phyloP scores from a whole-genome alignment of 2,888 invertebrate species.

The Alviniconcha strummeri region DNA sequence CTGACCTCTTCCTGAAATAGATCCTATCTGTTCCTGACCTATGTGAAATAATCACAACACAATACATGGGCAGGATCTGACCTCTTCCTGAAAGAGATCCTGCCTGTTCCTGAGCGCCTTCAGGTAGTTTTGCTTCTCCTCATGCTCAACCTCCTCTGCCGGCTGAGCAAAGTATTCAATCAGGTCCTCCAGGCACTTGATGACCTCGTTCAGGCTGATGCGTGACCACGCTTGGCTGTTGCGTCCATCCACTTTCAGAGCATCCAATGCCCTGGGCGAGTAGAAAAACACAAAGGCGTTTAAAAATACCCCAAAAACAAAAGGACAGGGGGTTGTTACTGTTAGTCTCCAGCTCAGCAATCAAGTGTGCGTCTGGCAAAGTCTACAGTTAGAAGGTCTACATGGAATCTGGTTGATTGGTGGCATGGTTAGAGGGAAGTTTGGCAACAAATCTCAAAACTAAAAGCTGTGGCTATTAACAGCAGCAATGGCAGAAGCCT shows the following conservation, averaged over 20 bases:
- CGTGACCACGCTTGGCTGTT: constrained; percentile 72
- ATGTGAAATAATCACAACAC: no score
- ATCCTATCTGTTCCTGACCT: no score
- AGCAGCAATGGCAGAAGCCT: no score
- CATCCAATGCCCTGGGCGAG: constrained; percentile 90
- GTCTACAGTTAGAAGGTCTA: neutral
- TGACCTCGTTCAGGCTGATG: constrained; percentile 95
- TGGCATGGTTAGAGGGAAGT: no score
- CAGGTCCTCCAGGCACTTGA: constrained; percentile 98
- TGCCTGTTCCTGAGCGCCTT: constrained; percentile 97
- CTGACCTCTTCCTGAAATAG: no score
- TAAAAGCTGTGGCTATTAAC: no score
- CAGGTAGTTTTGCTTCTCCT: constrained; percentile 97
- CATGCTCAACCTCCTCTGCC: constrained; percentile 98
- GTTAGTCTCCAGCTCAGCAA: neutral
- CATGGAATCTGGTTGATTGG: neutral
- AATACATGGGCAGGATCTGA: constrained; percentile 38
- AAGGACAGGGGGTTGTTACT: neutral
- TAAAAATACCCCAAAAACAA: neutral
- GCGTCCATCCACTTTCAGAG: constrained; percentile 82
- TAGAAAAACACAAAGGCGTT: neutral
- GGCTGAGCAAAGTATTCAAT: constrained; percentile 99
- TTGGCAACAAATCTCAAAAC: no score
- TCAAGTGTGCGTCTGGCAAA: neutral
- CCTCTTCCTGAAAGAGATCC: constrained; percentile 98